Evolutionary conservation across 2,113 vertebrate species (phyloP), one percentile per base, ranked within the genome.

Genomic region (Caranx ignobilis): DNA sequence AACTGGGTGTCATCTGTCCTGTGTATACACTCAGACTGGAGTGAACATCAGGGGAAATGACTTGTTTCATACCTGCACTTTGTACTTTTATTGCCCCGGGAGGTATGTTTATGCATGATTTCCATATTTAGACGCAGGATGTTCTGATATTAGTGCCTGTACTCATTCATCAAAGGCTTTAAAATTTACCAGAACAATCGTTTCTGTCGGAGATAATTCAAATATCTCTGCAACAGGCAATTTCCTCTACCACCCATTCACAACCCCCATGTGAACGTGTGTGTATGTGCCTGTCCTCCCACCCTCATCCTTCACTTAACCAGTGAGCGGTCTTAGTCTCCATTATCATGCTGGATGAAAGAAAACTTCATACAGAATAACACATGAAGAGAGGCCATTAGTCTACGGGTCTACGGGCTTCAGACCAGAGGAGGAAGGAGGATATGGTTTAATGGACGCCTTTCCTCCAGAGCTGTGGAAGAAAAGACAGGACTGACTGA

Each of bases 361-460:
- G 83, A 83, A 71, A 41, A 57, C 89, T 90, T 92, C 92, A 91
- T 78, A 93, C 71, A 91, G 92, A 93, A 94, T 93, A 92, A 91
- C 64, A 90, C 90, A 93, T 93, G 91, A 93, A 84, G 79, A 61
- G 74, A 88, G 86, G 83, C 92, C 90, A 94, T 93, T 94, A 93
- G 90, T 85, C 73, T 57, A 64, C 63, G 75, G 83, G 26, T 55
- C 35, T 79, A 68, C 60, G 57, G 86, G 76, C 87, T 85, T 82
- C 82, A 89, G 87, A 89, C 87, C 86, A 88, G 86, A 83, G 77
- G 88, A 91, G 84, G 83, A 89, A 83, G 85, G 76, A 93, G 89
- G 90, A 93, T 89, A 85, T 81, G 81, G 71, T 84, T 89, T 93
- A 94, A 94, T 93, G 89, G 88, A 86, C 5, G 37, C 7, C 62